Base-by-base conservation (phyloP, 2,797 vertebrate species). In the Champsocephalus esox region DNA sequence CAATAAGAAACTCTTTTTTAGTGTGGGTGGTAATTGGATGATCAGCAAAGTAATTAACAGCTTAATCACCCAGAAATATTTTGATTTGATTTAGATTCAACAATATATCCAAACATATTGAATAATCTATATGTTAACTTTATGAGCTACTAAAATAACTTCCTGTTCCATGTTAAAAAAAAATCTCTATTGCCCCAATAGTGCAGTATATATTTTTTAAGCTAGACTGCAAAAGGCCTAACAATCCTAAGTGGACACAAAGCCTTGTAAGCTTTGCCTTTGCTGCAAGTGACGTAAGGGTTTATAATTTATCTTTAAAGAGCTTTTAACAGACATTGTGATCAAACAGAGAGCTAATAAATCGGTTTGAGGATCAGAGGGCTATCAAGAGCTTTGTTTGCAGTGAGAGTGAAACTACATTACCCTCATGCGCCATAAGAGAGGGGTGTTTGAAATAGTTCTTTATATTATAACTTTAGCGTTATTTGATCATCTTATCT, bases 271-370 rank as follows among this genome's bases (percentile, higher is more conserved):
- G 38, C 51, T 51, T 48, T 66, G 28, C 52, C 24, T 67, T 72
- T 71, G 44, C 69, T 50, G 51, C 41, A 54, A 71, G 66, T 74
- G 71, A 75, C 4, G 2, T 57, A 61, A 52, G 52, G 28, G 50
- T n/a, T 55, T 66, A 12, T 61, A 69, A 44, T 64, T 75, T 59
- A 67, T 69, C 28, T 57, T 58, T 66, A 60, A 60, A 51, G 46
- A 75, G 32, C 57, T 57, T 76, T 79, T 76, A 64, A 80, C 58
- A 80, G 43, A 65, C 49, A 60, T 65, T 19, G 66, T 52, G 54
- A 73, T 76, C 61, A 79, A 81, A 79, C 50, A 75, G 64, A 56
- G 54, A 67, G 54, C 68, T 56, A 46, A 71, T 76, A 69, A 71
- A 78, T 73, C 2, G 1, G 24, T 54, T 21, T 48, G 41, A 55